phyloP scores from a whole-genome alignment of 2,113 vertebrate species.

The Lagopus leucura region DNA sequence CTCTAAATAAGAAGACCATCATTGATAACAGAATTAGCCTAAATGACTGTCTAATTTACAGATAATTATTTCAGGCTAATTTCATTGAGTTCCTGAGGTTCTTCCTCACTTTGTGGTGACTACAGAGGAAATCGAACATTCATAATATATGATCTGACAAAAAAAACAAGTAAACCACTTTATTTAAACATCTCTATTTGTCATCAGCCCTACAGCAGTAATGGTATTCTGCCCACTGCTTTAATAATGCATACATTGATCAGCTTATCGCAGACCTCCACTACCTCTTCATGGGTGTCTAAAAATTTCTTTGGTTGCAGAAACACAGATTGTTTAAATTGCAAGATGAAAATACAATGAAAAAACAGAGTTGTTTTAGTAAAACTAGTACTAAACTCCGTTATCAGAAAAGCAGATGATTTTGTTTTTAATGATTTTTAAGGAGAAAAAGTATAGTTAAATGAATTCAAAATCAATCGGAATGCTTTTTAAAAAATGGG shows the following conservation, averaged over 20 bases:
- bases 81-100: constrained; percentile 76
- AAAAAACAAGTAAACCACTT: constrained; percentile 78
- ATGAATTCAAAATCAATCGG: neutral
- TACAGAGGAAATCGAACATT: constrained; percentile 72
- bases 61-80: constrained; percentile 74
- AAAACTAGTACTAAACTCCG: constrained; percentile 47
- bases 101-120: constrained; percentile 62
- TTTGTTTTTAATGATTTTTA: neutral
- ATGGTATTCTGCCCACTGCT: constrained; percentile 72
- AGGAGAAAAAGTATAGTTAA: constrained; percentile 7
- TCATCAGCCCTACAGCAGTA: constrained; percentile 68
- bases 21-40: constrained; percentile 73
- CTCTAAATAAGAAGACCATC: constrained; percentile 48
- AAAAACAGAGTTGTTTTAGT: constrained; percentile 45
- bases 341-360: constrained; percentile 62
- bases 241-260: constrained; percentile 80
- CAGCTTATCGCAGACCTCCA: constrained; percentile 65
- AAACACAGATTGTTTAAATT: constrained; percentile 45
- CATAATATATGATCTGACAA: constrained; percentile 80
- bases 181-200: constrained; percentile 80
- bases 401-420: neutral
- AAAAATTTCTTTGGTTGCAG: constrained; percentile 61
- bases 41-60: constrained; percentile 76
- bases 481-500: neutral
- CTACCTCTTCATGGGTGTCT: constrained; percentile 30